Conservation (phyloP, 2,113 vertebrate species). For the Gnathonemus echidnorhynchus region DNA sequence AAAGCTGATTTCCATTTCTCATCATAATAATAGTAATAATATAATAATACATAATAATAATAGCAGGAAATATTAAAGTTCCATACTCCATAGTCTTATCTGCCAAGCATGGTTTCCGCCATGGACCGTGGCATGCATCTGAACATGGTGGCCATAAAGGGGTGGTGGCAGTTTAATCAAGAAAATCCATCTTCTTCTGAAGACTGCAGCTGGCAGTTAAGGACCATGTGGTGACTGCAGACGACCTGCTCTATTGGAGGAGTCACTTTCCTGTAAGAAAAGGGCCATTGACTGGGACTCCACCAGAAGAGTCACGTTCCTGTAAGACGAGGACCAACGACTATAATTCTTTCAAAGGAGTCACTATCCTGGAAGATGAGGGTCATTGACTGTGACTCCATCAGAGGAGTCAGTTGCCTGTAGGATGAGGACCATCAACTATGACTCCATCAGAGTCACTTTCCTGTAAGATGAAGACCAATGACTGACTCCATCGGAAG, state of each 20-base stretch:
- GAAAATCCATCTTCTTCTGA: neutral
- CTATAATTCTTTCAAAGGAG: neutral
- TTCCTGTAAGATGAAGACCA: neutral
- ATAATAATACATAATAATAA: neutral
- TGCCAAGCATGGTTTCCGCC: neutral
- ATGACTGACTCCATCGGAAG: neutral
- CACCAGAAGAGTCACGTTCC: neutral
- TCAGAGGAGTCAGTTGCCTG: neutral
- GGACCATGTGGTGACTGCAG: neutral
- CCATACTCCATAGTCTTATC: neutral
- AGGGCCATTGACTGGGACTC: neutral
- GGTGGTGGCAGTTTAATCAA: neutral
- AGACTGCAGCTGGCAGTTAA: neutral
- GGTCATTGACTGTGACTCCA: neutral
- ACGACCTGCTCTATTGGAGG: neutral
- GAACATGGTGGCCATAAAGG: neutral
- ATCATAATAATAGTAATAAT: neutral
- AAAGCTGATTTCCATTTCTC: neutral
- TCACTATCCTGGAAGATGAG: neutral
- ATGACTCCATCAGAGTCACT: neutral
- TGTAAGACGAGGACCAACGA: neutral
- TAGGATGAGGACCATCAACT: neutral
- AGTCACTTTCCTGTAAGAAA: neutral
- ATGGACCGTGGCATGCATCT: neutral
- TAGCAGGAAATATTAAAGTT: neutral